Evolutionary conservation across 2,888 invertebrate species (phyloP).

Genomic region (Athalia cordata): DNA sequence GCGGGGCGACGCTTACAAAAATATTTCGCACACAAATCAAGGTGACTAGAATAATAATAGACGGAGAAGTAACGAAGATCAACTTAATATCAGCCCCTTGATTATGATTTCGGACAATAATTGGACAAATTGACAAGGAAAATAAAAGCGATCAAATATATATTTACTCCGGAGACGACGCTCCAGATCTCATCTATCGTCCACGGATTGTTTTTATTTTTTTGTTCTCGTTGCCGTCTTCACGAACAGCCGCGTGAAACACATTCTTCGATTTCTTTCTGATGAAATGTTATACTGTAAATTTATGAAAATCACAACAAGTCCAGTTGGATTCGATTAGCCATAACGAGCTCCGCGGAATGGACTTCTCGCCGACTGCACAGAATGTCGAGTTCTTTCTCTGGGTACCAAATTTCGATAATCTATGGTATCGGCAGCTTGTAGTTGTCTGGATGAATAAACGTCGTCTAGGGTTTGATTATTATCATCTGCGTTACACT

Average conservation of each 20-base stretch:
- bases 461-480: slow-evolving; percentile 41
- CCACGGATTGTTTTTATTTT: too few species aligned
- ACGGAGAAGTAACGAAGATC: too few species aligned
- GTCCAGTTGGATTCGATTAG: neutral
- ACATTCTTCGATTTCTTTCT: too few species aligned
- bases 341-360: slow-evolving; percentile 30
- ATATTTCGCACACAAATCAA: slow-evolving; percentile 61
- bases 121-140: neutral
- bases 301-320: neutral
- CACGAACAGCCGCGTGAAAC: too few species aligned
- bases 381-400: slow-evolving; percentile 52
- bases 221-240: too few species aligned
- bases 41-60: slow-evolving; percentile 8
- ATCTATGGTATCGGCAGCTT: neutral
- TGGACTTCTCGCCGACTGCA: slow-evolving; percentile 32
- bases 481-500: slow-evolving; percentile 27
- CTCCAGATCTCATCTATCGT: too few species aligned
- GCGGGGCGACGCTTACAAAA: slow-evolving; percentile 61
- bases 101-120: neutral
- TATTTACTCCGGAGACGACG: neutral
- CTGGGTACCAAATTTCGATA: slow-evolving; percentile 40
- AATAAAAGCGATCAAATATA: slow-evolving; percentile 7
- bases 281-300: too few species aligned
- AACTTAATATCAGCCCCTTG: too few species aligned
- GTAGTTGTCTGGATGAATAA: slow-evolving; percentile 37